These are phyloP conservation scores for Paedocypris micromegethes DNA, from an alignment of 2,797 vertebrate genomes.

Conservation along the genomic window DNA sequence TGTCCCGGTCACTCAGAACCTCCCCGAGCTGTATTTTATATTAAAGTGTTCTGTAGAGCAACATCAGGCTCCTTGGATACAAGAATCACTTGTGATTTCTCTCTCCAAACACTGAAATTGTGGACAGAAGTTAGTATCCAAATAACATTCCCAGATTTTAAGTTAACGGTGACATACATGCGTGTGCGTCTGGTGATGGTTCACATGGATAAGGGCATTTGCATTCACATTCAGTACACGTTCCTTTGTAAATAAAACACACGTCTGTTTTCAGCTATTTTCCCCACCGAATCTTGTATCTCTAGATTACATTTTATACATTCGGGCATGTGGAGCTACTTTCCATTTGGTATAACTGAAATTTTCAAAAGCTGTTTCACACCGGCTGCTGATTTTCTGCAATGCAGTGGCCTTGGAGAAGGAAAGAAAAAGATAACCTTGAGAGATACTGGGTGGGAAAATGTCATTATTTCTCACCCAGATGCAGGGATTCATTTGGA, in stretches of 20 bases:
- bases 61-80: slow-evolving; percentile 27
- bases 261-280: neutral
- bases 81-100: slow-evolving; percentile 14
- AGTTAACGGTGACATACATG: neutral
- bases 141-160: neutral
- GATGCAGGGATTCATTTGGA: neutral
- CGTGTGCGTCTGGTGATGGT: too few relatives aligned
- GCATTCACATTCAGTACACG: too few relatives aligned
- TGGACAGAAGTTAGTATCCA: slow-evolving; percentile 13
- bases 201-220: too few relatives aligned
- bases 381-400: neutral
- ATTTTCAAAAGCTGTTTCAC: slow-evolving; percentile 1
- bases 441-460: neutral
- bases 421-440: neutral
- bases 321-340: neutral
- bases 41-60: slow-evolving; percentile 25
- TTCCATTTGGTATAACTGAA: neutral
- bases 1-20: slow-evolving; percentile 23
- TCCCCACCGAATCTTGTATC: neutral
- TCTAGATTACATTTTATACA: neutral
- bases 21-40: slow-evolving; percentile 13
- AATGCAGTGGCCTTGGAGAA: neutral
- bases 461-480: neutral
- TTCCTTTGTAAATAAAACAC: neutral
- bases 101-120: neutral